A percentile compares a stretch with the other conserved stretches of the same genome.
Conservation (phyloP, 1,140 invertebrate genomes). For the Drosophila virilis region DNA sequence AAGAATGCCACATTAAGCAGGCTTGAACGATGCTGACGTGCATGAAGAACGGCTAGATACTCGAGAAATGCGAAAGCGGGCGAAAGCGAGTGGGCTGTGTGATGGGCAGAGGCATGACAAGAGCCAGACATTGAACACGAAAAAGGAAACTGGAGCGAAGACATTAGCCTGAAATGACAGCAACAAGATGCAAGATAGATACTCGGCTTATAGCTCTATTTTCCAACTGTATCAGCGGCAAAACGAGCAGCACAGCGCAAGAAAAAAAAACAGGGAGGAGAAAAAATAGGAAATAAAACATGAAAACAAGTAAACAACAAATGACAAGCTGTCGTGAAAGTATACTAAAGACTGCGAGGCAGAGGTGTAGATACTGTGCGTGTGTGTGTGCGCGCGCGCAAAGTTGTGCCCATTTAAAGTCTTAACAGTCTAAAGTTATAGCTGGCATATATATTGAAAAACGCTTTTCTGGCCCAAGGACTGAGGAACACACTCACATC, state of each 20-base stretch:
- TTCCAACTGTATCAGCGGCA: conserved; percentile 32
- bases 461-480: conserved; percentile 65
- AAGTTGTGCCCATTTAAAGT: conserved; percentile 8
- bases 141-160: conserved; percentile 79
- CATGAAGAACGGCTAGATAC: conserved; percentile 55
- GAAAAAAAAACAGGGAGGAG: conserved; percentile 17
- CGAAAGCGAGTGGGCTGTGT: conserved; percentile 7
- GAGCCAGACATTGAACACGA: conserved; percentile 76
- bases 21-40: conserved; percentile 60
- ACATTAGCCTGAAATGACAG: conserved; percentile 80
- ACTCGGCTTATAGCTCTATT: conserved; percentile 68
- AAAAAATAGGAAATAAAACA: conserved; percentile 27
- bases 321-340: conserved; percentile 50
- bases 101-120: conserved; percentile 60
- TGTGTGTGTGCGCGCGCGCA: not conserved
- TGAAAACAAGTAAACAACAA: conserved; percentile 54
- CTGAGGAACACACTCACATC: conserved; percentile 36
- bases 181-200: conserved; percentile 77
- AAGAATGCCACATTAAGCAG: conserved; percentile 64
- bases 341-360: conserved; percentile 27
- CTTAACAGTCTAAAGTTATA: conserved; percentile 16
- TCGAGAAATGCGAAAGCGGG: conserved; percentile 45
- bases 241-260: not conserved
- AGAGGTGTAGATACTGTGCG: not conserved
- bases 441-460: conserved; percentile 56